Evolutionary conservation across 2,888 invertebrate genomes (phyloP).

Genomic region (Drymonia ruficornis): DNA sequence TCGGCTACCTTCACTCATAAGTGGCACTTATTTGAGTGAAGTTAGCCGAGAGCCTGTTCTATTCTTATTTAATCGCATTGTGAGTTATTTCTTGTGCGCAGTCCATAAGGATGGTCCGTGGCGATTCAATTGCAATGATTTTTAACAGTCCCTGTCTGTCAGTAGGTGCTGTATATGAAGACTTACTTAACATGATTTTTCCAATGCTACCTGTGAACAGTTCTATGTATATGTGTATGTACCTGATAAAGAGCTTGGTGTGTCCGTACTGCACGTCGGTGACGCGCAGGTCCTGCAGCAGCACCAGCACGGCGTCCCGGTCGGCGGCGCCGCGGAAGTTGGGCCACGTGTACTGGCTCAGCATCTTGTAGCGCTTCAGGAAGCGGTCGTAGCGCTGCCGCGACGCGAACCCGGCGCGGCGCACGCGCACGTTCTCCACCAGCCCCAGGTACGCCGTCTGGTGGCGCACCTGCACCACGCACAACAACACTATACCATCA

Average conservation of each 20-base stretch:
- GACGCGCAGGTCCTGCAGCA: slow-evolving; percentile 91
- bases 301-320: slow-evolving; percentile 92
- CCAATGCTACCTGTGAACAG: too few species aligned
- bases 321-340: slow-evolving; percentile 93
- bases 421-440: slow-evolving; percentile 97
- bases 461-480: slow-evolving; percentile 79
- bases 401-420: slow-evolving; percentile 98
- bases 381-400: slow-evolving; percentile 97
- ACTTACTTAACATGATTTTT: too few species aligned
- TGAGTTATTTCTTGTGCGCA: too few species aligned
- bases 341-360: slow-evolving; percentile 98
- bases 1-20: too few species aligned
- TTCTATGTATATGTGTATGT: too few species aligned
- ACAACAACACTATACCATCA: neutral
- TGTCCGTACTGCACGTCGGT: slow-evolving; percentile 97
- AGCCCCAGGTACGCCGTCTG: slow-evolving; percentile 95
- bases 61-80: too few species aligned
- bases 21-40: too few species aligned
- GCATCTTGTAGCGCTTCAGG: slow-evolving; percentile 98
- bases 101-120: too few species aligned
- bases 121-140: too few species aligned
- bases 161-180: too few species aligned
- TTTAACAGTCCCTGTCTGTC: too few species aligned
- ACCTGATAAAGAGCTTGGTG: slow-evolving; percentile 97
- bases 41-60: too few species aligned